Conservation (phyloP, 2,888 invertebrate genomes). For the Pinctada fucata region DNA sequence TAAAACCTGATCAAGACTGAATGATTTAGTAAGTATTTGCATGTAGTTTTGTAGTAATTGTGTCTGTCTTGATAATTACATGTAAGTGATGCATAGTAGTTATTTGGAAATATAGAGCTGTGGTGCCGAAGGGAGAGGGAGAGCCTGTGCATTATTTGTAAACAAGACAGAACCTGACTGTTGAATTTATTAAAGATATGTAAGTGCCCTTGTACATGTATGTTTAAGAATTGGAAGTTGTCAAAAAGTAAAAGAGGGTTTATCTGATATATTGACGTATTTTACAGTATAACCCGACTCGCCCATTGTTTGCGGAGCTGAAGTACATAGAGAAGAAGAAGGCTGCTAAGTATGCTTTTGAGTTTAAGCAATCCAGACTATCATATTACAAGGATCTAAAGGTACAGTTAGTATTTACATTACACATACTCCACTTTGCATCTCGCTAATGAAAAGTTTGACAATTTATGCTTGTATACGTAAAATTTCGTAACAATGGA, state of each 20-base stretch:
- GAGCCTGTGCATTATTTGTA: no score
- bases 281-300: conserved; percentile 81
- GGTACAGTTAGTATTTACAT: conserved; percentile 73
- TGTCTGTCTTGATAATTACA: no score
- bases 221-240: no score
- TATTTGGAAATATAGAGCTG: no score
- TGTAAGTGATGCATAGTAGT: no score
- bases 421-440: background rate
- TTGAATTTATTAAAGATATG: no score
- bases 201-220: no score
- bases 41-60: no score
- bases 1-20: conserved; percentile 59
- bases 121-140: no score
- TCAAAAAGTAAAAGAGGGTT: no score
- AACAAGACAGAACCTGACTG: no score
- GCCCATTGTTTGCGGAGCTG: conserved; percentile 86
- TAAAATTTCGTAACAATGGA: no score
- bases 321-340: conserved; percentile 85
- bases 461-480: background rate
- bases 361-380: conserved; percentile 87
- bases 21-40: conserved; percentile 57
- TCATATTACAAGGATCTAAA: conserved; percentile 86
- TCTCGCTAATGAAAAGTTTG: background rate
- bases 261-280: background rate
- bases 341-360: conserved; percentile 87